Conservation (phyloP, 2,113 vertebrate species). For the Phaethon lepturus region DNA sequence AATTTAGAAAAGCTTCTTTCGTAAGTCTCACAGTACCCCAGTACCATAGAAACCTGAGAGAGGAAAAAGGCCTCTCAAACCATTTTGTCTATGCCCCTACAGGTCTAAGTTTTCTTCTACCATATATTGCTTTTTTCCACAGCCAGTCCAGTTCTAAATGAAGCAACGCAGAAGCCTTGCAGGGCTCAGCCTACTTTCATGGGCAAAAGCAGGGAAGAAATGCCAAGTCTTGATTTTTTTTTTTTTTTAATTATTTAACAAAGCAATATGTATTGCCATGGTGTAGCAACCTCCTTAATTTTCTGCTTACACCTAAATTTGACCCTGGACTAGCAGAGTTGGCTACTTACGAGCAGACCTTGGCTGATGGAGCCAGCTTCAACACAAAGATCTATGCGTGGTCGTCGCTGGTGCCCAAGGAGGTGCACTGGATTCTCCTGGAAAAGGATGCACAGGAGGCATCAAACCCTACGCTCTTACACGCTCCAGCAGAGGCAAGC, state of each 20-base stretch:
- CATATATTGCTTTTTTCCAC: not conserved
- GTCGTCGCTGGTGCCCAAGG: accelerated
- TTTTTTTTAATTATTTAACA: not conserved
- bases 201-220: not conserved
- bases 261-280: not conserved
- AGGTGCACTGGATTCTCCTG: not conserved
- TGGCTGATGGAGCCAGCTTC: not conserved
- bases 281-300: not conserved
- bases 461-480: accelerated
- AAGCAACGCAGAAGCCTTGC: not conserved
- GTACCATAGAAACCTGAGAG: not conserved
- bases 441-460: not conserved
- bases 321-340: not conserved
- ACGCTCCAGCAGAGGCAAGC: not conserved
- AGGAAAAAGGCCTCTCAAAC: not conserved
- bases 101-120: not conserved
- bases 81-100: not conserved
- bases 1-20: not conserved
- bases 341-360: not conserved
- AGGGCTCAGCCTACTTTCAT: slow-evolving; percentile 11
- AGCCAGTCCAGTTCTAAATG: not conserved
- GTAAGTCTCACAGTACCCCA: not conserved
- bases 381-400: accelerated
- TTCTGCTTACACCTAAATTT: not conserved
- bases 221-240: not conserved